Conservation (phyloP, 1,140 invertebrate species). For the Pararge aegeria region DNA sequence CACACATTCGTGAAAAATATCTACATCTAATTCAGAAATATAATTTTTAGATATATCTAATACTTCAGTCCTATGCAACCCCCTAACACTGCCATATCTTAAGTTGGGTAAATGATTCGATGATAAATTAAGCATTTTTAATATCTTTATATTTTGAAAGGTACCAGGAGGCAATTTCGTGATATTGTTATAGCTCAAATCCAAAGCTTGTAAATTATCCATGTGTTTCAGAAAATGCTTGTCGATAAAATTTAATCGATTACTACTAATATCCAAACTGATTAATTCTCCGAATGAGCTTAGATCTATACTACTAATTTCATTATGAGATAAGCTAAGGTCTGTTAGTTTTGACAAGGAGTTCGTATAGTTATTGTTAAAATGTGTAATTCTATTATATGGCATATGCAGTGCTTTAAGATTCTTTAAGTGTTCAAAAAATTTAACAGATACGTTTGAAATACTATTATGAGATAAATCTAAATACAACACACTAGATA, state of each 20-base stretch:
- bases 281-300: slow-evolving; percentile 49
- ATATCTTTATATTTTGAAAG: slow-evolving; percentile 53
- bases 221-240: slow-evolving; percentile 41
- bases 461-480: slow-evolving; percentile 55
- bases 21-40: slow-evolving; percentile 45
- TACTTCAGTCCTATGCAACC: slow-evolving; percentile 49
- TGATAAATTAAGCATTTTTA: slow-evolving; percentile 59
- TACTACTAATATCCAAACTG: slow-evolving; percentile 49
- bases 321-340: slow-evolving; percentile 46
- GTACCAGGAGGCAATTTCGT: slow-evolving; percentile 46
- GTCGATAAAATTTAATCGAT: slow-evolving; percentile 43
- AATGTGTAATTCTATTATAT: slow-evolving; percentile 48
- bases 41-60: slow-evolving; percentile 60
- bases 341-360: slow-evolving; percentile 39
- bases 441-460: slow-evolving; percentile 25
- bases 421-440: slow-evolving; percentile 34
- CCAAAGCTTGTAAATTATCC: slow-evolving; percentile 43
- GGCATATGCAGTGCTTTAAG: slow-evolving; percentile 42
- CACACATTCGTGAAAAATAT: slow-evolving; percentile 60
- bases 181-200: slow-evolving; percentile 56
- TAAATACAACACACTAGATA: slow-evolving; percentile 40
- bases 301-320: slow-evolving; percentile 43
- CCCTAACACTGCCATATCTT: slow-evolving; percentile 56
- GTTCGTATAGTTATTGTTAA: slow-evolving; percentile 53
- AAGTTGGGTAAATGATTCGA: slow-evolving; percentile 46